Conservation (phyloP, 2,113 vertebrate species). For the Thalassoma bifasciatum region DNA sequence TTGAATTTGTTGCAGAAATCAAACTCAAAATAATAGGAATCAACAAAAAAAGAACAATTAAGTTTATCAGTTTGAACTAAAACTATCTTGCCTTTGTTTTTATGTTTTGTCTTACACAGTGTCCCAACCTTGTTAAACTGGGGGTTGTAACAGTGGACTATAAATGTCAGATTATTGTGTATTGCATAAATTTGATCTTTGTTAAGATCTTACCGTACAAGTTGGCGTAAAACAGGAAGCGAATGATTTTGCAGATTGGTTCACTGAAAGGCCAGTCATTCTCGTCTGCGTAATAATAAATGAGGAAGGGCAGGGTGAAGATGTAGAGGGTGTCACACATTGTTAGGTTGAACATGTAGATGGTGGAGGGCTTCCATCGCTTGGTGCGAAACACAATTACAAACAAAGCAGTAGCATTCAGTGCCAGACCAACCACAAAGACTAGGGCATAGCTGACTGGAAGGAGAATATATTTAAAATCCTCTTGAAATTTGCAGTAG, state of each 20-base stretch:
- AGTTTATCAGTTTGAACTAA: too few species aligned
- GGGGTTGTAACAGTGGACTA: neutral
- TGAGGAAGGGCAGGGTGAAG: constrained; percentile 92
- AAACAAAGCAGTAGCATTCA: constrained; percentile 89
- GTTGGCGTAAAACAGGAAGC: constrained; percentile 97
- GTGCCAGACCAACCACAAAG: constrained; percentile 88
- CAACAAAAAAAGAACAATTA: too few species aligned
- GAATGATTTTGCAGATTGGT: constrained; percentile 91
- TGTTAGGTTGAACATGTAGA: constrained; percentile 96
- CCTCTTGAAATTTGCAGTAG: constrained; percentile 88
- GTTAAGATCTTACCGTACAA: constrained; percentile 86
- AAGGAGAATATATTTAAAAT: constrained; percentile 95
- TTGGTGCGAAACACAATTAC: constrained; percentile 91
- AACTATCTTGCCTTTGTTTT: too few species aligned
- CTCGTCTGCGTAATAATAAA: constrained; percentile 91
- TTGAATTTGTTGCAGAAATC: too few species aligned
- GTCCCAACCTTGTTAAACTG: too few species aligned
- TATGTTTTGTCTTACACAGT: too few species aligned
- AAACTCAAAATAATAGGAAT: too few species aligned
- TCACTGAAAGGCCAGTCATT: constrained; percentile 95
- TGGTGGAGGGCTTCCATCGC: constrained; percentile 93
- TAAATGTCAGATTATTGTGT: neutral
- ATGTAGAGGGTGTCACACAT: constrained; percentile 91
- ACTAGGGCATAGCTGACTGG: constrained; percentile 91
- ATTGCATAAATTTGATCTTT: neutral